These are phyloP conservation scores for Strix aluco DNA, from an alignment of 2,113 vertebrate genomes.

Conservation along the genomic window DNA sequence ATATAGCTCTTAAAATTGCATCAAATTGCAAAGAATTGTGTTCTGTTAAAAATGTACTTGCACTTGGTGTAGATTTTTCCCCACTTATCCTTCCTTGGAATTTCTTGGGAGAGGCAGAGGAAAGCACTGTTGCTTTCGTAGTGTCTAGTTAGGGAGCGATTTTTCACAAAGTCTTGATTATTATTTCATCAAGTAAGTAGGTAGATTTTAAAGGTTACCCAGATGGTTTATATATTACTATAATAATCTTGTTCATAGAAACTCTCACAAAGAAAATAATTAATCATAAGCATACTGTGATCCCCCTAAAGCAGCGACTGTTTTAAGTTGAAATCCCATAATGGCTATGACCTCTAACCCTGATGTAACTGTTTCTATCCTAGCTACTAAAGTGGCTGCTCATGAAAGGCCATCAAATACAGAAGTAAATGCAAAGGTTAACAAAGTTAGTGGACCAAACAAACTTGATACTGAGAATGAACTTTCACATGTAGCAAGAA, in stretches of 20 bases:
- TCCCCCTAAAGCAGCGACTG: slow-evolving; percentile 62
- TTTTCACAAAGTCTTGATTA: slow-evolving; percentile 58
- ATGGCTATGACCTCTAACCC: slow-evolving; percentile 79
- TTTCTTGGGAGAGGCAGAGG: not conserved
- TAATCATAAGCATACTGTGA: slow-evolving; percentile 72
- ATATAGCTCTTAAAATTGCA: not conserved
- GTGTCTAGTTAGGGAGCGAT: not conserved
- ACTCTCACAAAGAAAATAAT: slow-evolving; percentile 76
- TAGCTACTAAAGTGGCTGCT: slow-evolving; percentile 67
- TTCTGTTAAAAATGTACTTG: slow-evolving; percentile 20
- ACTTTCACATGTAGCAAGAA: slow-evolving; percentile 82
- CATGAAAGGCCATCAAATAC: slow-evolving; percentile 77
- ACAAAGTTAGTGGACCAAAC: slow-evolving; percentile 85
- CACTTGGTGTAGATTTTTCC: not conserved
- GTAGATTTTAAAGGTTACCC: slow-evolving; percentile 60
- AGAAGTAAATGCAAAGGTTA: slow-evolving; percentile 80
- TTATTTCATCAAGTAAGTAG: slow-evolving; percentile 59
- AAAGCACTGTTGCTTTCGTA: not conserved
- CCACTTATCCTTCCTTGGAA: not conserved
- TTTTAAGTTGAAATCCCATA: slow-evolving; percentile 78
- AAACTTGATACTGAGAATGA: slow-evolving; percentile 85
- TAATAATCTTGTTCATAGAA: slow-evolving; percentile 69
- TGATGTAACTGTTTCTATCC: slow-evolving; percentile 76
- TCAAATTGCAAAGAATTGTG: not conserved
- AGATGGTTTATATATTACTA: slow-evolving; percentile 65